These are phyloP conservation scores for Beroe ovata DNA, from an alignment of 37 sponge, comb jelly and placozoan species.

Conservation along the genomic window DNA sequence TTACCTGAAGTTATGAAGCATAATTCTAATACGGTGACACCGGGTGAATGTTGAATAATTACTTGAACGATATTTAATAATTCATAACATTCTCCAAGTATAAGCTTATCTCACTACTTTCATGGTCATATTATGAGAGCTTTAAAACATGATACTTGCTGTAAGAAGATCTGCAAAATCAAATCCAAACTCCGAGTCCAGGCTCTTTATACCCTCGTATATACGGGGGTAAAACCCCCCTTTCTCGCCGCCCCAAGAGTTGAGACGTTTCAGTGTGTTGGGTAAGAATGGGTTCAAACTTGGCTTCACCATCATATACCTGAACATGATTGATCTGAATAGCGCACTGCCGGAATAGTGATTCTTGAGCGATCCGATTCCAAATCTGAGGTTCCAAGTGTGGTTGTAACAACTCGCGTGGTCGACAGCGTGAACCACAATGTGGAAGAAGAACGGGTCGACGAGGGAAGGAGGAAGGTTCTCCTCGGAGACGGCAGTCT, in stretches of 20 bases:
- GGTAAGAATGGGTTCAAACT: not conserved
- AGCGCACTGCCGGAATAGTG: not conserved
- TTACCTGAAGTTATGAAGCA: too few relatives aligned
- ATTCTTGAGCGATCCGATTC: not conserved
- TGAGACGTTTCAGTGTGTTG: not conserved
- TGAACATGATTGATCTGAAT: conserved; percentile 32
- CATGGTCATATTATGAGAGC: too few relatives aligned
- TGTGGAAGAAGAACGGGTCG: conserved; percentile 11
- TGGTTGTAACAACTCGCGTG: conserved; percentile 17
- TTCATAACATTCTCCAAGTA: too few relatives aligned
- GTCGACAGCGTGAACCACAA: conserved; percentile 25
- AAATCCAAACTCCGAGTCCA: not conserved
- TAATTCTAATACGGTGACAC: too few relatives aligned
- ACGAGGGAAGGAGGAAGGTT: not conserved
- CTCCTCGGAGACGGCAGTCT: not conserved
- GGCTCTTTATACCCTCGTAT: not conserved
- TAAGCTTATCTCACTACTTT: too few relatives aligned
- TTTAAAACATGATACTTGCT: conserved; percentile 31
- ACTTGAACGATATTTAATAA: too few relatives aligned
- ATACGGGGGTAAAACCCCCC: not conserved
- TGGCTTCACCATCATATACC: conserved; percentile 34
- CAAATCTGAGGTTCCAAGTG: not conserved
- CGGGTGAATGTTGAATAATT: too few relatives aligned
- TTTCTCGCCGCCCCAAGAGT: too few relatives aligned
- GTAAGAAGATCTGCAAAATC: conserved; percentile 10